A percentile compares a stretch with the other conserved stretches of the same genome.
Evolutionary conservation across 2,113 vertebrate species (phyloP).

Genomic region (Sturnira hondurensis): DNA sequence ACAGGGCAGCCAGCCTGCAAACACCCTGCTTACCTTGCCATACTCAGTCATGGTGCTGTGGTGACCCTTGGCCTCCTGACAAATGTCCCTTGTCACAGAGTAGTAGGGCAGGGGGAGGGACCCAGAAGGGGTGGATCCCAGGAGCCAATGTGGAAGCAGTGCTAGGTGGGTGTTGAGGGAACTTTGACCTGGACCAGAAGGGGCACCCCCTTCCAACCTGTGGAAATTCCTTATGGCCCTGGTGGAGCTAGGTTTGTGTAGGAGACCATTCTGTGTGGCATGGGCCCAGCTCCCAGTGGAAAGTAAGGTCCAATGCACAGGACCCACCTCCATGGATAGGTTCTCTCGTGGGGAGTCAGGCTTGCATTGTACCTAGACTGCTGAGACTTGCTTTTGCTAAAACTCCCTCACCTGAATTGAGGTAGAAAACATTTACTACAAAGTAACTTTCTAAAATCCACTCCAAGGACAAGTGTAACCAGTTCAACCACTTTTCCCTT

Average conservation of each 20-base stretch:
- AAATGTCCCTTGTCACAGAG: not conserved
- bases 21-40: conserved; percentile 52
- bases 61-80: not conserved
- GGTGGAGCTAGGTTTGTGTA: not conserved
- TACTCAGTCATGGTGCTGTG: conserved; percentile 44
- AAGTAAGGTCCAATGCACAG: no score
- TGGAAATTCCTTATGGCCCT: not conserved
- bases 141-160: conserved; percentile 54
- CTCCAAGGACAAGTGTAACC: no score
- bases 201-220: not conserved
- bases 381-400: no score
- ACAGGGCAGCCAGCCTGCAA: not conserved
- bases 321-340: no score
- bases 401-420: no score
- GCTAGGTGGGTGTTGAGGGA: not conserved
- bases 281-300: no score
- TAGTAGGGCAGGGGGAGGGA: not conserved
- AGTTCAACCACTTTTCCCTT: no score
- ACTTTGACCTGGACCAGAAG: conserved; percentile 44
- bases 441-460: no score
- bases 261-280: no score
- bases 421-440: no score
- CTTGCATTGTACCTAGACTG: no score
- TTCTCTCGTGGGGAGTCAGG: no score
- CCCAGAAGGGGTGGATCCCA: conserved; percentile 5